Conservation (phyloP, 2,888 invertebrate genomes). For the Piscicola geometra region DNA sequence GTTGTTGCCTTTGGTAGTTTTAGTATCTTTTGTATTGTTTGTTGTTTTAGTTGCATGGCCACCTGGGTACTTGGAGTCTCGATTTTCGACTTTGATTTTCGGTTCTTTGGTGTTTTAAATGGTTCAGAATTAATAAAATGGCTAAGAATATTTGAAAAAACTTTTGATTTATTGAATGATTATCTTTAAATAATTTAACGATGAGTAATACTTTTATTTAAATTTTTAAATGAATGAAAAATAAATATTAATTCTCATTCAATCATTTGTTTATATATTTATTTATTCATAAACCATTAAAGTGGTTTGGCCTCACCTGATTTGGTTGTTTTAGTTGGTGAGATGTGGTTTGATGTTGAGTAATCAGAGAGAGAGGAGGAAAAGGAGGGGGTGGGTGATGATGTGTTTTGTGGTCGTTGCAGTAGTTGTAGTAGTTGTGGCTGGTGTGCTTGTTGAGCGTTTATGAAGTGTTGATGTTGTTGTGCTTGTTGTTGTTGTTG, state of each 20-base stretch:
- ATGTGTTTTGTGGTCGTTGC: not conserved
- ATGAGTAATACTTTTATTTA: no score
- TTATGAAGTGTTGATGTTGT: no score
- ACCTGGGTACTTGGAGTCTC: not conserved
- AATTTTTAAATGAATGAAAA: no score
- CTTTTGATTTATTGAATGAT: no score
- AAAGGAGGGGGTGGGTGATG: not conserved
- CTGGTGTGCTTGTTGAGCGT: not conserved
- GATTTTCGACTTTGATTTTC: not conserved
- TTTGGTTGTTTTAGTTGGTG: not conserved
- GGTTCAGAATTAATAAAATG: no score
- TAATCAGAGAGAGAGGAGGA: not conserved
- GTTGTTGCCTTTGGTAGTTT: not conserved
- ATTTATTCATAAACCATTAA: no score
- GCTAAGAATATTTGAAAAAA: no score
- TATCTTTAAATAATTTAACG: no score
- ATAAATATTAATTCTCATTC: no score
- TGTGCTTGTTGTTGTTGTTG: slow-evolving; percentile 15
- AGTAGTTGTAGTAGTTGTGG: not conserved
- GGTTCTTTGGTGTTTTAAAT: not conserved
- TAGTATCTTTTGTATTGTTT: not conserved
- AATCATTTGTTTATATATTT: no score
- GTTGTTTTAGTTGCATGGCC: not conserved
- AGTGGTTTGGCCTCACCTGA: no score
- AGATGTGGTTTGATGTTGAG: not conserved